phyloP scores from a whole-genome alignment of 2,888 invertebrate genomes.

The Drosophila acutilabella region DNA sequence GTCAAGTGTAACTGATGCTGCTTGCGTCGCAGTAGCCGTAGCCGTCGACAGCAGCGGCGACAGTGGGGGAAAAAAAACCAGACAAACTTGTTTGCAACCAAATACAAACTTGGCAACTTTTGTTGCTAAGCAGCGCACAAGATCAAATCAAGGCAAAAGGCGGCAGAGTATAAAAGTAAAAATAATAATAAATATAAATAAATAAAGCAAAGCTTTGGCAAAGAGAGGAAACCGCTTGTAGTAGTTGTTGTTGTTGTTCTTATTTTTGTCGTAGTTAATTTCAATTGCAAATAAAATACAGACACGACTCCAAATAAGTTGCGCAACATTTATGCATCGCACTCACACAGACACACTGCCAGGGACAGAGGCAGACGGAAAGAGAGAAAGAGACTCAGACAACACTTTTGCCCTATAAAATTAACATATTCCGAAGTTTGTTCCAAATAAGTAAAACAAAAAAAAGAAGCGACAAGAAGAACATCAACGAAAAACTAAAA shows the following conservation, averaged over 20 bases:
- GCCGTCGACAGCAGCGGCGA: slow-evolving; percentile 3
- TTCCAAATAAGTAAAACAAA: slow-evolving; percentile 28
- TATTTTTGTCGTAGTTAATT: slow-evolving; percentile 51
- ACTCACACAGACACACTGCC: background rate
- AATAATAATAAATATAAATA: slow-evolving; percentile 31
- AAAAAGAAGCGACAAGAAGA: slow-evolving; percentile 6
- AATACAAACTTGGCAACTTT: slow-evolving; percentile 50
- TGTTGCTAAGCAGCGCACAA: slow-evolving; percentile 69
- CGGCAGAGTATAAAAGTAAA: slow-evolving; percentile 9
- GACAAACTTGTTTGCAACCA: slow-evolving; percentile 66
- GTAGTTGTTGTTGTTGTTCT: slow-evolving; percentile 12
- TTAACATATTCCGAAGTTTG: slow-evolving; percentile 48
- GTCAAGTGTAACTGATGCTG: slow-evolving; percentile 1
- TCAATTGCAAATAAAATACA: slow-evolving; percentile 73
- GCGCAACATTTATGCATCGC: slow-evolving; percentile 66
- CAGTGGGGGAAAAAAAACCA: slow-evolving; percentile 48
- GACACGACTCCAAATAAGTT: slow-evolving; percentile 49
- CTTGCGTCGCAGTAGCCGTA: slow-evolving; percentile 15
- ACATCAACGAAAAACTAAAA: background rate
- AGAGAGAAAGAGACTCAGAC: background rate
- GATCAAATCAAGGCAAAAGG: slow-evolving; percentile 57
- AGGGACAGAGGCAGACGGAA: background rate
- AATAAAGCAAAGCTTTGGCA: slow-evolving; percentile 15
- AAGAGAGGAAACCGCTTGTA: slow-evolving; percentile 53
- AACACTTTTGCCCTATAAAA: slow-evolving; percentile 65